Conservation (phyloP, 2,888 invertebrate species). For the Cantharis rufa region DNA sequence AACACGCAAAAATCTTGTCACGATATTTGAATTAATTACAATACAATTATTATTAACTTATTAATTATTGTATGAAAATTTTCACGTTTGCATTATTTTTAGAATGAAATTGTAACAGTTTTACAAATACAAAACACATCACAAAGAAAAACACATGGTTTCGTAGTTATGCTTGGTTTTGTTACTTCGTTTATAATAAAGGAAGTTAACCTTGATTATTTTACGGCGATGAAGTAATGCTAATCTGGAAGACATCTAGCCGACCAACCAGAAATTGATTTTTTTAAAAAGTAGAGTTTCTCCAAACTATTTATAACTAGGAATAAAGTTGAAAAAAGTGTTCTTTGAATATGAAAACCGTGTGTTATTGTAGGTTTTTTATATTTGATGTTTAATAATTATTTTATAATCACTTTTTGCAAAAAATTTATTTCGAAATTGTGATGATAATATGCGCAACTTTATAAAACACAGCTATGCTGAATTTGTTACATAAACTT, state of each 20-base stretch:
- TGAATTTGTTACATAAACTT: not conserved
- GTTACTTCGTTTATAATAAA: not conserved
- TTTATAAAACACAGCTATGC: not conserved
- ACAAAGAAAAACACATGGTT: not conserved
- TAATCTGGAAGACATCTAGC: not conserved
- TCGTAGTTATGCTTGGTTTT: not conserved
- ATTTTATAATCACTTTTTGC: not conserved
- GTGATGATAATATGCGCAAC: not conserved
- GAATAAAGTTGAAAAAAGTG: no score
- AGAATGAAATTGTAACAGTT: not conserved
- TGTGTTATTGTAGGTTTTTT: no score
- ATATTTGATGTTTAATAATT: not conserved
- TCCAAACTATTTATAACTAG: not conserved
- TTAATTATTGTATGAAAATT: not conserved
- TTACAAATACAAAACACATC: not conserved
- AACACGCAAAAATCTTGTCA: not conserved
- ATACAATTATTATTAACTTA: no score
- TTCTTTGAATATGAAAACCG: no score
- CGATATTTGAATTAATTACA: not conserved
- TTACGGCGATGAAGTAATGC: not conserved
- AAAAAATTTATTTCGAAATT: not conserved
- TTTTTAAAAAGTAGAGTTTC: not conserved
- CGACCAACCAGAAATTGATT: not conserved
- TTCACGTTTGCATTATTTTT: not conserved
- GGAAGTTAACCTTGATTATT: constrained; percentile 6